Evolutionary conservation across 2,797 vertebrate species (phyloP).

Genomic region (Crocodylus rhombifer): DNA sequence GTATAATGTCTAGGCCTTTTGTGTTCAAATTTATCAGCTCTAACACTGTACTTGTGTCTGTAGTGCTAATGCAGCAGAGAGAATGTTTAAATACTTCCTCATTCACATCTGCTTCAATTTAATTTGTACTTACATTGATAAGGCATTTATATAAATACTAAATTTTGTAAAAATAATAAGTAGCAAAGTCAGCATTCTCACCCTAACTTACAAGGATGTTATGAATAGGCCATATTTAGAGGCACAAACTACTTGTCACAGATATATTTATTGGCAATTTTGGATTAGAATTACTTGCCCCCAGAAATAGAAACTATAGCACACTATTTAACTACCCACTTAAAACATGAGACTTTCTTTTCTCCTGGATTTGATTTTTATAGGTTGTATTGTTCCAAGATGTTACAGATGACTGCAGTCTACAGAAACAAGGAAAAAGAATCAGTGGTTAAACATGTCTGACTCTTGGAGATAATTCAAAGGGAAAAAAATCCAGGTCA

Average conservation of each 20-base stretch:
- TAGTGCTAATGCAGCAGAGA: not conserved
- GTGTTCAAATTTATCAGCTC: not conserved
- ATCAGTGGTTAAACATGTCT: slow-evolving; percentile 60
- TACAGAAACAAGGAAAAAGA: slow-evolving; percentile 4
- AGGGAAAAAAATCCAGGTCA: slow-evolving; percentile 83
- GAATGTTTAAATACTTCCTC: not conserved
- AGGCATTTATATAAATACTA: not conserved
- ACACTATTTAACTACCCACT: not conserved
- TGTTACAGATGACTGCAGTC: slow-evolving; percentile 6
- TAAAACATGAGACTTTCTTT: not conserved
- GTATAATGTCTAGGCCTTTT: not conserved
- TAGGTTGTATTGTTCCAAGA: slow-evolving; percentile 30
- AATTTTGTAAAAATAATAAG: not conserved
- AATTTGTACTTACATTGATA: not conserved
- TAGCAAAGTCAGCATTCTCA: not conserved
- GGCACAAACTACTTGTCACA: not conserved
- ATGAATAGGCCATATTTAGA: not conserved
- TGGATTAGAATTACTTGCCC: slow-evolving; percentile 9
- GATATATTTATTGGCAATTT: not conserved
- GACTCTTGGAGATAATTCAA: slow-evolving; percentile 80
- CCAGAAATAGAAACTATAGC: not conserved
- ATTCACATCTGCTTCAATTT: not conserved
- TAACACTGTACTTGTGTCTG: not conserved
- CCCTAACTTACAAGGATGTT: not conserved
- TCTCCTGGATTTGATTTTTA: slow-evolving; percentile 35